A percentile compares a stretch with the other conserved stretches of the same genome.
Conservation (phyloP, 2,888 invertebrate species). For the Unio pictorum region DNA sequence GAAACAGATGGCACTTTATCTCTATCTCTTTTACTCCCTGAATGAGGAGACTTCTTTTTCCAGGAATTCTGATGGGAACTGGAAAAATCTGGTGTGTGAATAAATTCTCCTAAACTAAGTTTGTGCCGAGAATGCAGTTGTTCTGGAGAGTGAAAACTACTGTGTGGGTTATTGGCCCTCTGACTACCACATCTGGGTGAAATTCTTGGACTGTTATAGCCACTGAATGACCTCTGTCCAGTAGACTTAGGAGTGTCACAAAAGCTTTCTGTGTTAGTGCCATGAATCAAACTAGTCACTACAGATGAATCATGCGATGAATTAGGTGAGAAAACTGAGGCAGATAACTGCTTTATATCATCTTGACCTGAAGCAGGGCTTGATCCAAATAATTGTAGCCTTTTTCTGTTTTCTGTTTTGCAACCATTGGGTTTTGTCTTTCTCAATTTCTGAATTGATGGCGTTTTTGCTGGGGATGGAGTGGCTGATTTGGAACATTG, state of each 20-base stretch:
- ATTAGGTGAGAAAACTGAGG: conserved; percentile 48
- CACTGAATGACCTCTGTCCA: conserved; percentile 17
- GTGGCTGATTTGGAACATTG: conserved; percentile 54
- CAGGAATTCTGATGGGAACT: conserved; percentile 18
- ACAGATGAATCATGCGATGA: conserved; percentile 36
- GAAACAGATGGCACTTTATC: conserved; percentile 20
- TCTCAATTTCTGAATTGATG: conserved; percentile 45
- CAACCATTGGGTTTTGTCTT: conserved; percentile 24
- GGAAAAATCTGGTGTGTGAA: conserved; percentile 45
- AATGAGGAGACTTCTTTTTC: conserved; percentile 51
- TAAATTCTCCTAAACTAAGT: conserved; percentile 58
- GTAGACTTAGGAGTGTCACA: conserved; percentile 16
- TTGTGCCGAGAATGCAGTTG: conserved; percentile 46
- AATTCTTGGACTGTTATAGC: conserved; percentile 19
- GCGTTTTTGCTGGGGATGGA: conserved; percentile 62
- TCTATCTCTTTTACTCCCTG: conserved; percentile 26
- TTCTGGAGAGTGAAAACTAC: conserved; percentile 34
- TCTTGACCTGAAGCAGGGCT: conserved; percentile 43
- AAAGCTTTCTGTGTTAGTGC: conserved; percentile 10
- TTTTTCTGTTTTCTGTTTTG: conserved; percentile 26
- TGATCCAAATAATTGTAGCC: conserved; percentile 54
- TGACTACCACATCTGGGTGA: conserved; percentile 39
- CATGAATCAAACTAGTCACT: background rate
- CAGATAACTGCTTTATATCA: conserved; percentile 30
- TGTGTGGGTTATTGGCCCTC: conserved; percentile 16